A percentile compares a stretch with the other conserved stretches of the same genome.
These are phyloP conservation scores for Vulpes ferrilata DNA, from an alignment of 2,113 vertebrate genomes.

Conservation along the genomic window DNA sequence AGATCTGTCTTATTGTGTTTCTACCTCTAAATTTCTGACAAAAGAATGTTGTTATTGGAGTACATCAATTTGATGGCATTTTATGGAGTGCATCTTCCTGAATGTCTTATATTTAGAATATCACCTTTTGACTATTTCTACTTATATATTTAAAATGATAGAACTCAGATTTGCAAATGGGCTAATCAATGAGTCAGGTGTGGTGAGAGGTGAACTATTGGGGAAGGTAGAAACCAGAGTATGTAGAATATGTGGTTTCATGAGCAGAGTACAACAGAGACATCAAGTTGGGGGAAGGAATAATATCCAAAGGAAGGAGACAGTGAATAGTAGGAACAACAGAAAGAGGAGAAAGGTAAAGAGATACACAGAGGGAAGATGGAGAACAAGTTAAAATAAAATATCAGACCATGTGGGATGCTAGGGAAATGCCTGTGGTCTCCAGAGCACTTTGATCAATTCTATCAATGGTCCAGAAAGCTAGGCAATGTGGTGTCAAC, in stretches of 20 bases:
- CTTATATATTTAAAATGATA: not conserved
- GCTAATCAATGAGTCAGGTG: not conserved
- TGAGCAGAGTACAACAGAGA: not conserved
- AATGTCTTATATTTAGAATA: slow-evolving; percentile 19
- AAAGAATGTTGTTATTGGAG: slow-evolving; percentile 13
- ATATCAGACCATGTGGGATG: not conserved
- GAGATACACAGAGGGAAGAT: not conserved
- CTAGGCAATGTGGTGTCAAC: not conserved
- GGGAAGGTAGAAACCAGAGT: not conserved
- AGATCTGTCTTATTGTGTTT: not conserved
- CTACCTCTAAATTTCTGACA: not conserved
- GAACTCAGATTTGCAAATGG: not conserved
- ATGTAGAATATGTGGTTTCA: not conserved
- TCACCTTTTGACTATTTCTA: not conserved
- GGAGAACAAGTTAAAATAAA: not conserved
- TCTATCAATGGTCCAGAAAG: not conserved
- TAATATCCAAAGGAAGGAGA: not conserved
- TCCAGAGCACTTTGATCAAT: not conserved
- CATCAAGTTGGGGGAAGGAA: not conserved
- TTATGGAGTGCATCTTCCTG: not conserved
- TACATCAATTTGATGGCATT: not conserved
- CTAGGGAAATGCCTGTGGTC: not conserved
- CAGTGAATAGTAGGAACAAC: not conserved
- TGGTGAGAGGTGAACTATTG: not conserved
- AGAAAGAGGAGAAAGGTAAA: not conserved